These are phyloP conservation scores for fruit fly (Drosophila melanogaster) DNA, from an alignment of 1,140 invertebrate species.

Conservation along the genomic window Release_6_plus_ISO1_MT NT_033777.3:21086501-21087000, in stretches of 20 bases:
- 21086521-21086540: slow-evolving; percentile 85
- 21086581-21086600: slow-evolving; percentile 63
- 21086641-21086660: slow-evolving; percentile 76
- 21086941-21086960: slow-evolving; percentile 54
- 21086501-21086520: slow-evolving; percentile 85
- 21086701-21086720: slow-evolving; percentile 64
- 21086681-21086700: slow-evolving; percentile 68
- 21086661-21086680: slow-evolving; percentile 76
- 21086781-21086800: slow-evolving; percentile 63
- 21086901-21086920: slow-evolving; percentile 71
- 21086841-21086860: slow-evolving; percentile 80
- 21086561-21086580: slow-evolving; percentile 62
- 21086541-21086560: slow-evolving; percentile 72
- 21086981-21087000: slow-evolving; percentile 86
- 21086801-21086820: slow-evolving; percentile 68
- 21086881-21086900: slow-evolving; percentile 80
- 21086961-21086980: slow-evolving; percentile 75
- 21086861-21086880: slow-evolving; percentile 84
- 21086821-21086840: slow-evolving; percentile 74
- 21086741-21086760: slow-evolving; percentile 70
- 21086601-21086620: slow-evolving; percentile 67
- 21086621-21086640: slow-evolving; percentile 68
- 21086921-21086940: slow-evolving; percentile 74
- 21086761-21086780: slow-evolving; percentile 62
- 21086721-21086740: slow-evolving; percentile 69